Conservation (phyloP, 1,140 invertebrate species). For the Dolichoris vasculosae region DNA sequence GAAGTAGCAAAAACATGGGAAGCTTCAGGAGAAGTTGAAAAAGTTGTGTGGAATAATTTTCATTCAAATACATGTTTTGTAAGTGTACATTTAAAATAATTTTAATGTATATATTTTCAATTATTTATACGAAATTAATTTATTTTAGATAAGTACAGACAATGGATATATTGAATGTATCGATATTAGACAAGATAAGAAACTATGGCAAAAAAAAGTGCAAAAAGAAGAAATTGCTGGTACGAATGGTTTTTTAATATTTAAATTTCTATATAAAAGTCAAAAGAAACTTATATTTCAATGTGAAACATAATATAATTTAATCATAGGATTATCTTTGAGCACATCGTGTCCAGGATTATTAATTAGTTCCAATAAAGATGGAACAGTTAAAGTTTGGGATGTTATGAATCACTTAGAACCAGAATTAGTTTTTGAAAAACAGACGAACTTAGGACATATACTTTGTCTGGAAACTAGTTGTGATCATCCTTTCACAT, state of each 20-base stretch:
- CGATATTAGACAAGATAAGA: conserved; percentile 82
- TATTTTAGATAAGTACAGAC: conserved; percentile 83
- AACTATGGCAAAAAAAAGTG: conserved; percentile 85
- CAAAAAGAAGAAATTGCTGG: conserved; percentile 89
- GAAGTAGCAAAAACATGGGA: conserved; percentile 82
- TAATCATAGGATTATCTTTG: conserved; percentile 78
- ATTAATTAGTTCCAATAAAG: conserved; percentile 82
- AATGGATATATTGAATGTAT: conserved; percentile 86
- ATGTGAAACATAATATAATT: conserved; percentile 7
- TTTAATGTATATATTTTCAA: conserved; percentile 2
- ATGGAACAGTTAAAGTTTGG: conserved; percentile 88
- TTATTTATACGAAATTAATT: conserved; percentile 37
- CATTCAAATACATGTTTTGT: conserved; percentile 85
- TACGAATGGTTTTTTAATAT: conserved; percentile 57
- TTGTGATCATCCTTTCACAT: conserved; percentile 87
- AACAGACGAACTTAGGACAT: conserved; percentile 80
- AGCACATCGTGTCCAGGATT: conserved; percentile 81
- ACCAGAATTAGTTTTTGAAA: conserved; percentile 75
- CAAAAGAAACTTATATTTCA: not conserved
- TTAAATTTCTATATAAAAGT: not conserved
- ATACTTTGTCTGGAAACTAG: conserved; percentile 84
- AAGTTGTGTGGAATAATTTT: conserved; percentile 88
- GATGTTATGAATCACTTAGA: conserved; percentile 74
- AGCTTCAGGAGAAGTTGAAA: conserved; percentile 88
- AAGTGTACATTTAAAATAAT: conserved; percentile 63